A percentile compares a stretch with the other conserved stretches of the same genome.
Conservation (phyloP, 1,140 invertebrate genomes). For the Hydropsyche tenuis region DNA sequence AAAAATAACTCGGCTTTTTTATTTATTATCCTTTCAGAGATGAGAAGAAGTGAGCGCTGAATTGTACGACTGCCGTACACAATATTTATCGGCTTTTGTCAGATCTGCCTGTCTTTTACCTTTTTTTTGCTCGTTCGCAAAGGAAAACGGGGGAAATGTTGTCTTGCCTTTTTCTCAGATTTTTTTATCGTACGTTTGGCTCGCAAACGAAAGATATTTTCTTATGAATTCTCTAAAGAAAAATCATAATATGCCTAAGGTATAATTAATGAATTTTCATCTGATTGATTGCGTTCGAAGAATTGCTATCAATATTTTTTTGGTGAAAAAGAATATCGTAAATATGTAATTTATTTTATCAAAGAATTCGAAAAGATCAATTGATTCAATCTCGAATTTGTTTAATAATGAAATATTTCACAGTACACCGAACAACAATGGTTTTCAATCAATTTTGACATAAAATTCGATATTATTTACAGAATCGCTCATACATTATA, state of each 20-base stretch:
- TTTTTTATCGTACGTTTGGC: not conserved
- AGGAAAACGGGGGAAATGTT: conserved; percentile 9
- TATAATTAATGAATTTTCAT: conserved; percentile 1
- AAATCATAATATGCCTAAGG: not conserved
- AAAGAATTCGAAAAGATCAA: too few species aligned
- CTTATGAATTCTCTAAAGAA: not conserved
- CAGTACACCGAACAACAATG: not conserved
- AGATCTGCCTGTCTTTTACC: conserved; percentile 7
- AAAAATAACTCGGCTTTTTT: not conserved
- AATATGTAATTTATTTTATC: too few species aligned
- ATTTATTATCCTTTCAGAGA: not conserved
- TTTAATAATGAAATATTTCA: not conserved
- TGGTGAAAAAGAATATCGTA: too few species aligned
- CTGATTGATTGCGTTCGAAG: conserved; percentile 1
- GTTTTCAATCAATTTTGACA: conserved; percentile 7
- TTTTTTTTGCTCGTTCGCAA: not conserved
- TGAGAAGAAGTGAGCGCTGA: not conserved
- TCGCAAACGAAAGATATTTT: not conserved
- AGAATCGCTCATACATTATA: not conserved
- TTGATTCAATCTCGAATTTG: too few species aligned
- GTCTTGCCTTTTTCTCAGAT: not conserved
- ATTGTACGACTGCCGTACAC: conserved; percentile 16
- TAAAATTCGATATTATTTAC: not conserved
- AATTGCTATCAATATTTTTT: not conserved
- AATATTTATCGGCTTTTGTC: conserved; percentile 29